A percentile compares a stretch with the other conserved stretches of the same genome.
These are phyloP conservation scores for Aphaenogaster ashmeadi DNA, from an alignment of 1,140 invertebrate species.

Conservation along the genomic window DNA sequence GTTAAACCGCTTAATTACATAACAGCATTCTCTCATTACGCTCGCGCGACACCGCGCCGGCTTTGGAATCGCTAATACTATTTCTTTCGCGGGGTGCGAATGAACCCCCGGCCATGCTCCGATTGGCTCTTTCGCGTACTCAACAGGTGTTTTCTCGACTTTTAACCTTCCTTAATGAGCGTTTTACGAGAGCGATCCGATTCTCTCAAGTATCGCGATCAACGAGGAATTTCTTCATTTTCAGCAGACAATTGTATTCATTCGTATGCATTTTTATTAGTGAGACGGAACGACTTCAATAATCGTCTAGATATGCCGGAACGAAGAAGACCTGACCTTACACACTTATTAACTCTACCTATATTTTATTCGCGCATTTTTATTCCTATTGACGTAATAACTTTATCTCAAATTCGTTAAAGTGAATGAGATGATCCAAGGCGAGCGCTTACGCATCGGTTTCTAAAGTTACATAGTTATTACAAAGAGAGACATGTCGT, in stretches of 20 bases:
- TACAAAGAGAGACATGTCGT: neutral
- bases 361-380: neutral
- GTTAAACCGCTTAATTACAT: conserved; percentile 32
- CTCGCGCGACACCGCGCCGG: neutral
- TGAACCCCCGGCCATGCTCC: conserved; percentile 10
- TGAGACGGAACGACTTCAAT: neutral
- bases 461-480: conserved; percentile 34
- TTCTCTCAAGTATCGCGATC: neutral
- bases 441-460: neutral
- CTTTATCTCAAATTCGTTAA: neutral
- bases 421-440: neutral
- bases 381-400: neutral
- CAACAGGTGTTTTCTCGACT: conserved; percentile 77
- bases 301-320: neutral
- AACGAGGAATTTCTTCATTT: neutral
- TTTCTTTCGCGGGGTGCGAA: conserved; percentile 17
- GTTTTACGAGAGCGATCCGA: conserved; percentile 51
- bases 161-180: conserved; percentile 75
- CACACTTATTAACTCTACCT: neutral
- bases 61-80: conserved; percentile 31
- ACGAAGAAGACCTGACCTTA: neutral
- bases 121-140: conserved; percentile 33
- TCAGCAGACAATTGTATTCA: neutral
- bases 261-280: neutral
- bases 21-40: conserved; percentile 37